phyloP scores from a whole-genome alignment of 2,113 vertebrate genomes.

The Merops nubicus region DNA sequence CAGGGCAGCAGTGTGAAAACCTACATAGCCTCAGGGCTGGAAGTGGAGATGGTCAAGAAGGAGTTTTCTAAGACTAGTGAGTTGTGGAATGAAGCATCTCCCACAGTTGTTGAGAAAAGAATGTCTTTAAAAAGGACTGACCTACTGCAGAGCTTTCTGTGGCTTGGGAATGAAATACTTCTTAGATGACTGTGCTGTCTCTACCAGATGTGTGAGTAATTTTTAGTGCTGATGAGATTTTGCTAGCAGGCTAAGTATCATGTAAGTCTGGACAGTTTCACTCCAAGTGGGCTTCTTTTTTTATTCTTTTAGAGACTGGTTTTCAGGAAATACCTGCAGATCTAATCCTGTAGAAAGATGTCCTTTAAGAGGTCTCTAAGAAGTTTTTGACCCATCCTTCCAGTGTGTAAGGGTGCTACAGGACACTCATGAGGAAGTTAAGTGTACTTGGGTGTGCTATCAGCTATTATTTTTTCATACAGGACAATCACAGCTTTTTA shows the following conservation, averaged over 20 bases:
- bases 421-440: neutral
- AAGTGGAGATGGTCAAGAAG: neutral
- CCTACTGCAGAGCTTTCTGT: neutral
- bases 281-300: neutral
- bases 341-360: neutral
- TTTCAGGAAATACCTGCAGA: neutral
- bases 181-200: neutral
- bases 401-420: neutral
- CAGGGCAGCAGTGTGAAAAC: neutral
- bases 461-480: neutral
- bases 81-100: neutral
- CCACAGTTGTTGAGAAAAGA: neutral
- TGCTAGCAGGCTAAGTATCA: neutral
- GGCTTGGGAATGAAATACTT: neutral
- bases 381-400: neutral
- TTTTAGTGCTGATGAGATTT: conserved; percentile 31
- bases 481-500: neutral
- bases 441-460: neutral
- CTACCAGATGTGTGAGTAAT: conserved; percentile 50
- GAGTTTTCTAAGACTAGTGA: neutral
- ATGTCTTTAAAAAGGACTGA: neutral
- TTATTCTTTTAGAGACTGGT: neutral
- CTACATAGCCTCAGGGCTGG: neutral
- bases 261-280: neutral
- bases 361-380: neutral